These are phyloP conservation scores for Ptychadena robeensis DNA, from an alignment of 2,797 vertebrate species.

Conservation along the genomic window DNA sequence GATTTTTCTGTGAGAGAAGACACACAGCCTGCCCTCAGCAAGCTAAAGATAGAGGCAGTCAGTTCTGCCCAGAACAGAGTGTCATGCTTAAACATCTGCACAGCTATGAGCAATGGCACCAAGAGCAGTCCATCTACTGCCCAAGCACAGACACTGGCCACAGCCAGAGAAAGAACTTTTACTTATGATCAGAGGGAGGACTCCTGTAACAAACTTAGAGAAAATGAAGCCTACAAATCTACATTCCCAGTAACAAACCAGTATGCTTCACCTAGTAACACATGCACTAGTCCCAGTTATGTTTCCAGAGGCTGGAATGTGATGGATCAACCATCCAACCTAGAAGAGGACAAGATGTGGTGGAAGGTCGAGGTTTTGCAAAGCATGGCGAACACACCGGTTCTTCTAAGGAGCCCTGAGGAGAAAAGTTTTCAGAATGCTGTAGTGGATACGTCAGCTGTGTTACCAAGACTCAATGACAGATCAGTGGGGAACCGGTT, in stretches of 20 bases:
- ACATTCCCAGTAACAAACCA: conserved; percentile 22
- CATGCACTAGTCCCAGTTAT: conserved; percentile 32
- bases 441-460: conserved; percentile 39
- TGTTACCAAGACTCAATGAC: conserved; percentile 14
- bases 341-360: conserved; percentile 32
- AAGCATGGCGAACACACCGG: neutral
- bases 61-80: conserved; percentile 12
- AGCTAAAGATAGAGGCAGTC: conserved; percentile 13
- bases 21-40: conserved; percentile 24
- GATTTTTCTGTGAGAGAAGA: conserved; percentile 52
- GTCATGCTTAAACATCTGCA: conserved; percentile 47
- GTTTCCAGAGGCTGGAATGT: conserved; percentile 35
- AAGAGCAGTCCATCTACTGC: conserved; percentile 16
- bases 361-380: conserved; percentile 48
- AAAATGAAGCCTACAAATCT: conserved; percentile 9
- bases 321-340: conserved; percentile 31
- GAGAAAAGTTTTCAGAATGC: conserved; percentile 42
- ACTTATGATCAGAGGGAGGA: neutral
- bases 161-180: conserved; percentile 1
- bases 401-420: conserved; percentile 37
- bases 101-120: conserved; percentile 56
- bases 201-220: neutral
- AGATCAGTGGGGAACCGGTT: neutral
- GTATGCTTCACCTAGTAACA: neutral
- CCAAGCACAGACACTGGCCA: conserved; percentile 12